A percentile compares a stretch with the other conserved stretches of the same genome.
Evolutionary conservation across 2,888 invertebrate species (phyloP).

Genomic region (Smittia sp.): DNA sequence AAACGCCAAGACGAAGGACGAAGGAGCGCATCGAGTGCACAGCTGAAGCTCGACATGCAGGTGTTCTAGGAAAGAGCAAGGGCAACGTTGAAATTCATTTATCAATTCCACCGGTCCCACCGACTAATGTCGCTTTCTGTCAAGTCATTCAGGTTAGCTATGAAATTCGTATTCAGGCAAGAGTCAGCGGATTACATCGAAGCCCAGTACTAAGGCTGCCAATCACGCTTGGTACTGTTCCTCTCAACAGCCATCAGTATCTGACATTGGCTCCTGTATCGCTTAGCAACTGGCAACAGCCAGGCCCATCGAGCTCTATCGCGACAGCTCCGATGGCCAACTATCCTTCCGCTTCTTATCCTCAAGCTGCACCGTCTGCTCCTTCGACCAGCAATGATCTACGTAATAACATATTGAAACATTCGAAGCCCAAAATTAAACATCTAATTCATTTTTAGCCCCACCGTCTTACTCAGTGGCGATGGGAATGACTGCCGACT

Average conservation of each 20-base stretch:
- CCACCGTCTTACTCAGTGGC: conserved; percentile 36
- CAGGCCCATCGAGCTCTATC: neutral
- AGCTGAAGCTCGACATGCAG: neutral
- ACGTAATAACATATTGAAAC: too few species aligned
- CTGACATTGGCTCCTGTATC: neutral
- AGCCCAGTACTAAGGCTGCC: conserved; percentile 9
- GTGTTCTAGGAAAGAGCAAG: neutral
- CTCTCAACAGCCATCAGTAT: neutral
- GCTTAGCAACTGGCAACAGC: neutral
- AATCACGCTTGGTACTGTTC: conserved; percentile 33
- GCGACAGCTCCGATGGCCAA: neutral
- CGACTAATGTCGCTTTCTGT: conserved; percentile 28
- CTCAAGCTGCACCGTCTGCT: neutral
- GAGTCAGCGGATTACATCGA: neutral
- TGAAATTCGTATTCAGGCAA: neutral
- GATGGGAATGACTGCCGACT: neutral
- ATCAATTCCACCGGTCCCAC: conserved; percentile 31
- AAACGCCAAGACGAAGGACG: neutral
- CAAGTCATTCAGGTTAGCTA: conserved; percentile 15
- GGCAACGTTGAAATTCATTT: neutral
- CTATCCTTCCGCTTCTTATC: neutral
- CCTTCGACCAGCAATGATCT: neutral
- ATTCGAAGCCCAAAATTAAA: neutral
- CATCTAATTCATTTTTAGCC: neutral
- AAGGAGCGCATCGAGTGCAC: conserved; percentile 6